Evolutionary conservation across 2,888 invertebrate genomes (phyloP), one percentile per base, ranked within the genome.

Genomic region (Drosophila dives): DNA sequence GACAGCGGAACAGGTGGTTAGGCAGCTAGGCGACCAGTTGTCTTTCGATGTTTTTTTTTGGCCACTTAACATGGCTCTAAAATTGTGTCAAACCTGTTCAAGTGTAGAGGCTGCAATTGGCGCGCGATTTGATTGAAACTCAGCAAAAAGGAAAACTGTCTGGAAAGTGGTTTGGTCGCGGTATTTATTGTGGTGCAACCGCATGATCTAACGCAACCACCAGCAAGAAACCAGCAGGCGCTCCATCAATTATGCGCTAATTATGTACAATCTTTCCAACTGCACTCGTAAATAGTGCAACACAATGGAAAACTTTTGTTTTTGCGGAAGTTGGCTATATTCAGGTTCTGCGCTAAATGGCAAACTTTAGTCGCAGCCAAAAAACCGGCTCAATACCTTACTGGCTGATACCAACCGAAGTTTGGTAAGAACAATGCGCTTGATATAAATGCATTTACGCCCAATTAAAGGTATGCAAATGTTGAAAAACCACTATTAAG

Each of bases 21-120:
- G 38, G 34, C 36, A 48, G 20, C 61, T n/a, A 55, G 38, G 55
- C 26, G 36, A 29, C 51, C 33, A 42, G 65, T 20, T 29, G 38
- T 17, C 54, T 26, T 7, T 49, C 20, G 26, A 50, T 15, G 26
- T 60, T 58, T 29, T 29, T 26, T 26, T 29, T 29, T 67, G 78
- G 56, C 74, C 74, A 81, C 66, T 71, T 71, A 55, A 32, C 51
- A 61, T 64, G 56, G 55, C 67, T 59, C 50, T 55, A 68, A 73
- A 83, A 76, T 83, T 69, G 75, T 86, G 86, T 90, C 86, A 88
- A 90, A 90, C 86, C 86, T 70, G 86, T 88, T 82, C 78, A 64
- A 56, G 56, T 58, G 50, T 50, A 29, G 10, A 53, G 65, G 29
- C 62, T 73, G 69, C 64, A 64, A 69, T 59, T 61, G 65, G 67